Evolutionary conservation across 1,140 invertebrate species (phyloP), one percentile per base, ranked within the genome.

Genomic region (Megalopta genalis): DNA sequence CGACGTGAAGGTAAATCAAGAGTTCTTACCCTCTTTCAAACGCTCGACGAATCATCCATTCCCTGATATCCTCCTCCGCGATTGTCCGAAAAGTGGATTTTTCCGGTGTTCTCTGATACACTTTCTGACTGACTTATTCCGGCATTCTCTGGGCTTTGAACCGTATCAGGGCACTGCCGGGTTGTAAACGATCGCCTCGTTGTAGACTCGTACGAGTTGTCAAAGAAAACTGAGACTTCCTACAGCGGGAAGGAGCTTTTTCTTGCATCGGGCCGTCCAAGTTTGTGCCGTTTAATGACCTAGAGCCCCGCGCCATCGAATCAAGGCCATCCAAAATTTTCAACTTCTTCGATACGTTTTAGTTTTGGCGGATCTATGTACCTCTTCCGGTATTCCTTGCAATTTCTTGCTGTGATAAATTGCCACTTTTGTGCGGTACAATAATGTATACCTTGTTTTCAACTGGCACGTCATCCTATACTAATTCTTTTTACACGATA

Each of bases 1-100:
- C 69, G 82, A 75, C 68, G 81, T 78, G 85, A 87, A 88, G 87
- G 87, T 89, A 89, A 89, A 80, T 86, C 79, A 74, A 80, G 78
- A 65, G 63, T 69, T 76, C 57, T 82, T 77, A 37, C 68, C 77
- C 63, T 77, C 59, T 57, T 62, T 46, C 73, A 62, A 81, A 39
- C 65, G 54, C 64, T 59, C 75, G 32, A 59, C 46, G 63, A 32
- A 49, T 27, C 71, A 59, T 87, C 70, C 65, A 66, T 62, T 73
- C 25, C 69, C 65, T 73, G 67, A 66, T 78, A 85, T 85, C 74
- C 54, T 46, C 18, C 65, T 64, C 52, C 70, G 49, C 54, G 70
- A 79, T 79, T 82, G 85, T 65, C 71, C 80, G 62, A 63, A 70
- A 63, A 64, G 46, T 21, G 27, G 57, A 70, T 62, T 49, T 42